Base-by-base conservation (phyloP, 2,113 vertebrate species). In the Mirza zaza region DNA sequence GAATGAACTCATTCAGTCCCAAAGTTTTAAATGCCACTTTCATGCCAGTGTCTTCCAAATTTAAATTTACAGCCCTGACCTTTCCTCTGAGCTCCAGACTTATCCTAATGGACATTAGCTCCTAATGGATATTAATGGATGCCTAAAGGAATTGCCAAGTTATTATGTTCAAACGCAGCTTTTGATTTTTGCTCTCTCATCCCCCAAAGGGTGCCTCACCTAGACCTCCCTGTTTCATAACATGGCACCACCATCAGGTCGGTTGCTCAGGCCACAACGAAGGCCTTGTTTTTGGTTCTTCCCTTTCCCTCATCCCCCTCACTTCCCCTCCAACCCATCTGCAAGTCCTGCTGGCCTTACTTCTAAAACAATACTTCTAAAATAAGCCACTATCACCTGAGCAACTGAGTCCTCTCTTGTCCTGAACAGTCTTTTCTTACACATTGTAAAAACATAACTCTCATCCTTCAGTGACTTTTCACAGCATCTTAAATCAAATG, bases 121-220 rank as follows among this genome's bases (percentile, higher is more conserved):
- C 87, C 87, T 88, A 90, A 90, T 87, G 90, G 82, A 89, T 95
- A 95, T 97, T 97, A 92, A 94, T 79, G 67, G 67, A 50, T 75
- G 52, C 77, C 36, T 93, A 92, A 94, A 90, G 84, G 87, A 94
- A 92, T 81, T 32, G 48, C 32, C 63, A 67, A 48, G 55, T 82
- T 79, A 90, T 45, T 81, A 76, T 27, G 36, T 21, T 39, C 39
- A 36, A 42, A 68, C 5, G 34, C 14, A 79, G 86, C 39, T n/a
- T 77, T 80, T 59, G 52, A 70, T 32, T 92, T 89, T 79, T 87
- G 70, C 71, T 88, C 39, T 86, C 68, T 85, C 45, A 39, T 83
- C 65, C 8, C 27, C 36, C 27, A 7, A 59, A 91, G 61, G 79
- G 71, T 1, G 7, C 15, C 80, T 80, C 86, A 45, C 81, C 23